Percentiles rank a stretch among this genome's conserved stretches.
These are phyloP conservation scores for mouse (Mus musculus) DNA, from an alignment of 2,113 vertebrate species.

Conservation along the genomic window DNA sequence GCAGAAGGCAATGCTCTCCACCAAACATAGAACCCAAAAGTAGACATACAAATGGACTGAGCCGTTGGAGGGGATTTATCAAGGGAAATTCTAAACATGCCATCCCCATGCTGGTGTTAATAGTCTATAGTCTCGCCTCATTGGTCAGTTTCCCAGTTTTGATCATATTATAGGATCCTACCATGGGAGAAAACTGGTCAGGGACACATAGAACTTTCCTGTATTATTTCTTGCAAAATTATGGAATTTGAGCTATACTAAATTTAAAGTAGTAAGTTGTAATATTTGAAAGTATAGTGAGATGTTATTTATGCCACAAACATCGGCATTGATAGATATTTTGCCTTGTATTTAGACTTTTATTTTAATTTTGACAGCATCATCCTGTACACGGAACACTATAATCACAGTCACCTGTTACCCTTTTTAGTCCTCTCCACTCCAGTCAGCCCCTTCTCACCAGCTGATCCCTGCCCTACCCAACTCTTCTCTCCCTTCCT, in stretches of 20 bases:
- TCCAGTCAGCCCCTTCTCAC: neutral
- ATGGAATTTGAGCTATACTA: neutral
- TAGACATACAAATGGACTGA: neutral
- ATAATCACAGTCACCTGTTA: too few relatives aligned
- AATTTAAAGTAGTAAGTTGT: neutral
- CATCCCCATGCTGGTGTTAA: too few relatives aligned
- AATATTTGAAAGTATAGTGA: neutral
- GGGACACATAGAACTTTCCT: neutral
- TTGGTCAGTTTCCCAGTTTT: too few relatives aligned
- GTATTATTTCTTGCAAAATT: neutral
- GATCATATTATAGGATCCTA: neutral
- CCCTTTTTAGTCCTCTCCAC: neutral
- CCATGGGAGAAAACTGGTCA: neutral
- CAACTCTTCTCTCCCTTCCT: neutral
- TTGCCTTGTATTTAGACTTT: neutral
- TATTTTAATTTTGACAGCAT: neutral
- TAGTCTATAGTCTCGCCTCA: neutral
- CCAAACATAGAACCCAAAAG: neutral
- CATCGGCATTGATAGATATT: too few relatives aligned
- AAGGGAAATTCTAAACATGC: neutral
- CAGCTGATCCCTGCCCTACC: too few relatives aligned
- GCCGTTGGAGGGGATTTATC: neutral
- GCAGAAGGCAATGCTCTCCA: neutral
- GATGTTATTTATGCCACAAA: too few relatives aligned
- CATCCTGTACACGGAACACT: neutral